A percentile compares a stretch with the other conserved stretches of the same genome.
Evolutionary conservation across 2,113 vertebrate genomes (phyloP).

Genomic region (Perccottus glenii): DNA sequence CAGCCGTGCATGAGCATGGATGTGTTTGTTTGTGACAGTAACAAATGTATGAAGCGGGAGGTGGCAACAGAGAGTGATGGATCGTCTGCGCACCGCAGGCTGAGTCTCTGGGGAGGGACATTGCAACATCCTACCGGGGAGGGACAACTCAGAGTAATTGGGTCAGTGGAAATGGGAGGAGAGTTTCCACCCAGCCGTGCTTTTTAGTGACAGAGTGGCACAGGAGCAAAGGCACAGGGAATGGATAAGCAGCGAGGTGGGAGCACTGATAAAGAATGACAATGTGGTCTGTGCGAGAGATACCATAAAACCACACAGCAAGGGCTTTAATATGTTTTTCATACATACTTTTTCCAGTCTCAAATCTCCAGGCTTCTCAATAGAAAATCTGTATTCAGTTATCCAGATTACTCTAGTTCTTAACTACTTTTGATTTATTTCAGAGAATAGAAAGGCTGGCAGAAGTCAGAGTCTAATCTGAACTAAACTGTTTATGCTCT

Average conservation of each 20-base stretch:
- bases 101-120: constrained; percentile 62
- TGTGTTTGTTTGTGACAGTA: constrained; percentile 19
- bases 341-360: too few relatives aligned
- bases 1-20: constrained; percentile 5
- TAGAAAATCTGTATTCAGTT: too few relatives aligned
- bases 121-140: constrained; percentile 57
- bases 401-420: too few relatives aligned
- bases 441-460: too few relatives aligned
- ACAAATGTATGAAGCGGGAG: constrained; percentile 55
- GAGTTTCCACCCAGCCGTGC: constrained; percentile 55
- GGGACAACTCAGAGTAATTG: constrained; percentile 76
- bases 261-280: constrained; percentile 56
- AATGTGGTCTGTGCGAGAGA: constrained; percentile 30
- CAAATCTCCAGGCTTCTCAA: too few relatives aligned
- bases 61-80: constrained; percentile 66
- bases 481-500: too few relatives aligned
- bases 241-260: constrained; percentile 26
- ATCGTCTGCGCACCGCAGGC: constrained; percentile 58
- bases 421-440: too few relatives aligned
- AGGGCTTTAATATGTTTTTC: too few relatives aligned
- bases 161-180: constrained; percentile 67
- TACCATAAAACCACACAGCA: neutral
- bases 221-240: constrained; percentile 8
- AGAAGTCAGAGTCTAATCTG: too few relatives aligned
- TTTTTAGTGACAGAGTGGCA: constrained; percentile 50